Evolutionary conservation across 2,113 vertebrate genomes (phyloP).

Genomic region (Trogon melanurus): DNA sequence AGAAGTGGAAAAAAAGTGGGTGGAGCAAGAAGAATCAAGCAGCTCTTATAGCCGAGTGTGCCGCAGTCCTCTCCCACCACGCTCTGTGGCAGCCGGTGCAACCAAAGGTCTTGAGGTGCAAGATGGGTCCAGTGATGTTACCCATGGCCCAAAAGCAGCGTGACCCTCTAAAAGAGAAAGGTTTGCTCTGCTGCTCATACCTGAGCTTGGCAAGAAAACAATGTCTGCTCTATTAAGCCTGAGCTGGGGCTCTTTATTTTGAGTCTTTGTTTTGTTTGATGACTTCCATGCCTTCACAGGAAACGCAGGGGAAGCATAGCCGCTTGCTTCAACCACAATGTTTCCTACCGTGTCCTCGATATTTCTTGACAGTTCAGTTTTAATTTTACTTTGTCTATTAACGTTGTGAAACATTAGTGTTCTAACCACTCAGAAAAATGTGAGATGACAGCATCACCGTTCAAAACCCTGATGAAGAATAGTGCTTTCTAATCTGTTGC

Average conservation of each 20-base stretch:
- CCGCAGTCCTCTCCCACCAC: neutral
- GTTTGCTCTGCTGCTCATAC: neutral
- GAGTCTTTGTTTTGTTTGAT: neutral
- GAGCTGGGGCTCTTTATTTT: neutral
- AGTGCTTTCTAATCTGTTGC: neutral
- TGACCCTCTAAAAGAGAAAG: neutral
- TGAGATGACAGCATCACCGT: neutral
- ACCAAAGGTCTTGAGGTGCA: neutral
- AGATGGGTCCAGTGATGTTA: neutral
- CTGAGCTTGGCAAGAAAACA: neutral
- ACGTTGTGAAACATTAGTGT: neutral
- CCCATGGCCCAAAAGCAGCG: neutral
- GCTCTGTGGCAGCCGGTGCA: neutral
- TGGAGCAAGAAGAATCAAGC: neutral
- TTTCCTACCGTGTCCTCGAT: neutral
- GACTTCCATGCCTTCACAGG: neutral
- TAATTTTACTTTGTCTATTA: neutral
- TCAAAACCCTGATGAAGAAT: neutral
- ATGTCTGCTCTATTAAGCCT: neutral
- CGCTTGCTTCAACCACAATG: neutral
- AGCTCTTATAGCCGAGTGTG: fast-evolving
- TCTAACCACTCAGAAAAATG: neutral
- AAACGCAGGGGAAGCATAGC: neutral
- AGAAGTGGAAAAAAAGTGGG: neutral
- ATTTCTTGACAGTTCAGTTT: neutral